Evolutionary conservation across 2,113 vertebrate genomes (phyloP), one percentile per base, ranked within the genome.

Genomic region (Xiphorhynchus elegans): DNA sequence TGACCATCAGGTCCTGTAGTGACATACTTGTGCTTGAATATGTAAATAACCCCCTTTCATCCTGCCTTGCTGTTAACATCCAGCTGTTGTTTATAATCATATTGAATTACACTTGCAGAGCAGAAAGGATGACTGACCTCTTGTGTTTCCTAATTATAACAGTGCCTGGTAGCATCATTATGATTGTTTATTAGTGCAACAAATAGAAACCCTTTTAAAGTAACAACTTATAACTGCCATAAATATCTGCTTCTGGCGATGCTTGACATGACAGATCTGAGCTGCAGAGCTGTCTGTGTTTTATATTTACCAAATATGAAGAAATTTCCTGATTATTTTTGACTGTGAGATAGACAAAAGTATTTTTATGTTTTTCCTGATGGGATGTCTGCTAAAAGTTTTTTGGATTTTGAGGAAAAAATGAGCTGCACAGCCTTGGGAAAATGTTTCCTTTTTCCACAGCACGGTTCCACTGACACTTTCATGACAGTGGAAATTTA

Each of bases 131-230:
- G 70, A 40, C 74, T 95, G 92, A 91, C 89, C 91, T 94, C 84
- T 94, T 56, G 63, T 95, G 86, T 94, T 94, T 92, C 77, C 78
- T 76, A 70, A 91, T 92, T 95, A 67, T 67, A 93, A 72, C 49
- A 50, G 50, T 84, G 81, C 58, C 89, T 70, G 49, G 29, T 94
- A 88, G 66, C 74, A 74, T 85, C 10, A 3, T 84, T 89, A 8
- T 47, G 40, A 13, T 93, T 95, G 90, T 80, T 95, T 95, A 75
- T 93, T 81, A 60, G 49, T 55, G 62, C 59, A 91, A 73, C 25
- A 91, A 92, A 95, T 70, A 69, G 26, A 96, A 93, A 39, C 24
- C 18, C 17, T 37, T 93, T 93, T 63, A 62, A 91, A 93, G 26
- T 63, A 75, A 83, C 69, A 13, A 25, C 31, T 84, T 90, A 19